Percentiles rank a stretch among this genome's conserved stretches.
phyloP scores from a whole-genome alignment of 1,140 invertebrate species.

The Drosophila lini region DNA sequence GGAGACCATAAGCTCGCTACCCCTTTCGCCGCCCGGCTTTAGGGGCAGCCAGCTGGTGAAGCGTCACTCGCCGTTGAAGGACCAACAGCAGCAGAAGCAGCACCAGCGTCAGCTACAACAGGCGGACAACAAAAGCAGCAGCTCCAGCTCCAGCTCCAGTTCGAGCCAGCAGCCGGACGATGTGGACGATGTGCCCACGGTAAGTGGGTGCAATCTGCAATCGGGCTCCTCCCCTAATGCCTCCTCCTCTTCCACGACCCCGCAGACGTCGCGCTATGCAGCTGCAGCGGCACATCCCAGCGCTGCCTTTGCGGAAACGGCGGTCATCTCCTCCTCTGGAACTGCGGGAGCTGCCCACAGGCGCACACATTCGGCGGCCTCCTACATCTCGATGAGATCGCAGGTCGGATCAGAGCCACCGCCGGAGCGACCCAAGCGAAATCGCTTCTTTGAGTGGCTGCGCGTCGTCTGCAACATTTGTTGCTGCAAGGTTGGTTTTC shows the following conservation, averaged over 20 bases:
- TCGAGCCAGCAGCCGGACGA: constrained; percentile 36
- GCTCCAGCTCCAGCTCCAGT: constrained; percentile 7
- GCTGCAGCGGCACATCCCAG: constrained; percentile 66
- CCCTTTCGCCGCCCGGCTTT: constrained; percentile 53
- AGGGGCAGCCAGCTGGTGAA: constrained; percentile 46
- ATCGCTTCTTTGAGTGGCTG: constrained; percentile 66
- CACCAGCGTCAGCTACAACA: constrained; percentile 6
- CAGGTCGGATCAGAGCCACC: constrained; percentile 45
- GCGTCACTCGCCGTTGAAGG: constrained; percentile 29
- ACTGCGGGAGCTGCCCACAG: constrained; percentile 41
- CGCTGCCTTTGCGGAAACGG: constrained; percentile 63
- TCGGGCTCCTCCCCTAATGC: constrained; percentile 19
- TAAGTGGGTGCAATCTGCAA: constrained; percentile 40
- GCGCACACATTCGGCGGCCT: constrained; percentile 68
- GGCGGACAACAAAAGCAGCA: constrained; percentile 23
- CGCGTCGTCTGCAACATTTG: constrained; percentile 55
- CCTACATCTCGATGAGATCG: constrained; percentile 74
- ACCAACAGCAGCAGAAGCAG: constrained; percentile 10
- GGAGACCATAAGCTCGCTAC: constrained; percentile 61
- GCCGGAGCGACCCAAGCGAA: constrained; percentile 43
- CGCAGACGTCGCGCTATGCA: constrained; percentile 68
- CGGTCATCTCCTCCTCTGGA: constrained; percentile 19
- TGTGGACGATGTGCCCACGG: constrained; percentile 67
- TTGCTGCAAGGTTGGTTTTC: constrained; percentile 70
- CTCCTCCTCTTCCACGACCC: constrained; percentile 33